Conservation (phyloP, 1,140 invertebrate species). For the Acromyrmex heyeri region DNA sequence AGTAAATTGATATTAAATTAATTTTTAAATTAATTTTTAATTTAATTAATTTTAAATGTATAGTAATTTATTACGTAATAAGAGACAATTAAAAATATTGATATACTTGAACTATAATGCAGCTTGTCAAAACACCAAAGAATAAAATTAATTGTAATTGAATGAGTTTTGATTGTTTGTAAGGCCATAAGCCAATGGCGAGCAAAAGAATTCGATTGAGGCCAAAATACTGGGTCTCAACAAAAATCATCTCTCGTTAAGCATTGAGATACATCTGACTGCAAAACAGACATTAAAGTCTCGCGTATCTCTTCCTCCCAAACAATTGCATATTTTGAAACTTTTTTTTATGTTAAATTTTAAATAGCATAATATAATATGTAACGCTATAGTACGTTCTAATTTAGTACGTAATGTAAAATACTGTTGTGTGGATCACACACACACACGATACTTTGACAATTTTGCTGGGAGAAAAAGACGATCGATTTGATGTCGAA, state of each 20-base stretch:
- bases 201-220: slow-evolving; percentile 14
- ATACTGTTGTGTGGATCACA: background rate
- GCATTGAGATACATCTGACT: background rate
- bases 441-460: background rate
- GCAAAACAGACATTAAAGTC: background rate
- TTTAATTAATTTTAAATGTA: background rate
- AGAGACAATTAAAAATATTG: background rate
- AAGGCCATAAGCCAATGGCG: slow-evolving; percentile 17
- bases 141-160: background rate
- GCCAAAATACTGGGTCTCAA: background rate
- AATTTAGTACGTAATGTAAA: background rate
- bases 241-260: background rate
- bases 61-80: background rate
- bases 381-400: background rate
- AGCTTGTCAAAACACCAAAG: background rate
- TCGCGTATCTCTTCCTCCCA: background rate
- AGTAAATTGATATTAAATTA: background rate
- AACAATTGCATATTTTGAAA: background rate
- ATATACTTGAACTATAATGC: slow-evolving; percentile 16
- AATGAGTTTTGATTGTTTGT: slow-evolving; percentile 5
- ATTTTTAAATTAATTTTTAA: background rate
- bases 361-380: background rate
- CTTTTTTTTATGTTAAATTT: background rate
- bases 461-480: background rate
- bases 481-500: background rate